Percentiles rank a stretch among this genome's conserved stretches.
Conservation (phyloP, 2,888 invertebrate genomes). For the Andricus curvator region DNA sequence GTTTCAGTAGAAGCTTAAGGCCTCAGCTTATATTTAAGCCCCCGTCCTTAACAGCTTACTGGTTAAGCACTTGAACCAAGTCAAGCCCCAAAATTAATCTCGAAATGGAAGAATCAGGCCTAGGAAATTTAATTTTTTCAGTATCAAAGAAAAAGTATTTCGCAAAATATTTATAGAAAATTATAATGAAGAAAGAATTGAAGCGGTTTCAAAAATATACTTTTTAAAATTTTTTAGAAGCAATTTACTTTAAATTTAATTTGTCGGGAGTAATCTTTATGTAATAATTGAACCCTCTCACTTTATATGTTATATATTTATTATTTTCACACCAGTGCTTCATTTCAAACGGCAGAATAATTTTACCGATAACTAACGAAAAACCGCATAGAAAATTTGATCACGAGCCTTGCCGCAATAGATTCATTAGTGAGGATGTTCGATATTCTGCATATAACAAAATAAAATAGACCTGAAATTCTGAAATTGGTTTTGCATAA, state of each 20-base stretch:
- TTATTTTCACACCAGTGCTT: not conserved
- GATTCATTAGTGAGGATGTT: not conserved
- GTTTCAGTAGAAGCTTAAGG: not conserved
- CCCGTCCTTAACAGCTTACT: not conserved
- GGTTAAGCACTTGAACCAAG: not conserved
- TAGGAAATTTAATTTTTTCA: not conserved
- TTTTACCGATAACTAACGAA: slow-evolving; percentile 2
- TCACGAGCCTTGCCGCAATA: not conserved
- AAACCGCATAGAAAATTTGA: not conserved
- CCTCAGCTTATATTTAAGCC: not conserved
- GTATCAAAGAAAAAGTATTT: not conserved
- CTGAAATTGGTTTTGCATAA: not conserved
- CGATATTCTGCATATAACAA: not conserved
- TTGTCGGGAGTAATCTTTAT: no score
- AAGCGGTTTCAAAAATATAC: no score
- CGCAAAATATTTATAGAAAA: not conserved
- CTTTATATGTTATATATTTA: not conserved
- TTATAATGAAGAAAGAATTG: not conserved
- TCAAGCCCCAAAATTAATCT: not conserved
- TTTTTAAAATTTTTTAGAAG: no score
- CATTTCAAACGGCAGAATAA: not conserved
- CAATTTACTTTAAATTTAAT: no score
- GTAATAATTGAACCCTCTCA: no score
- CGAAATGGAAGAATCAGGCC: not conserved
- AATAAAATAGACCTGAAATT: not conserved